A percentile compares a stretch with the other conserved stretches of the same genome.
Evolutionary conservation across 92 coral and sea anemone genomes (phyloP).

Genomic region (Zoanthus solanderi): DNA sequence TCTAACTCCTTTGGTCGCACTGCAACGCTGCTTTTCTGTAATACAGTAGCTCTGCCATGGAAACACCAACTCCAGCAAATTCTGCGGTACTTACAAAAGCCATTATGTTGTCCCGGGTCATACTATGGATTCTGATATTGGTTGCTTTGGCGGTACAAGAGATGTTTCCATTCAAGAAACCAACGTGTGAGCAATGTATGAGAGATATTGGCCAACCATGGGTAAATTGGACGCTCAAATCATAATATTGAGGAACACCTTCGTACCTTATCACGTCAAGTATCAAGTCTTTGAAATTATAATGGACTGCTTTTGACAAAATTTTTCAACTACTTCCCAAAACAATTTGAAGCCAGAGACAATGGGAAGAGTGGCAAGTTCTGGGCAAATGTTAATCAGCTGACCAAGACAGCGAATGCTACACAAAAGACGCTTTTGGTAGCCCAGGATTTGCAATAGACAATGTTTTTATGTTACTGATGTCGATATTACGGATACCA

Average conservation of each 20-base stretch:
- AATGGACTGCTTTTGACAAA: conserved; percentile 1
- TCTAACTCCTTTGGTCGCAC: neutral
- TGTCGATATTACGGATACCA: neutral
- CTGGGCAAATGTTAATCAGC: conserved; percentile 15
- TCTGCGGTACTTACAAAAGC: neutral
- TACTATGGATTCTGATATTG: neutral
- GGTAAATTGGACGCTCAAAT: no score
- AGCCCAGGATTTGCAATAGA: conserved; percentile 20
- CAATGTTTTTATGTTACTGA: neutral
- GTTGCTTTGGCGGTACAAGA: neutral
- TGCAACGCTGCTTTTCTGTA: conserved; percentile 1
- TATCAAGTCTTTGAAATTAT: no score
- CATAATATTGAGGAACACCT: no score
- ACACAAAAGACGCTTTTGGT: conserved; percentile 2
- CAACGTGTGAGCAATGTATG: no score
- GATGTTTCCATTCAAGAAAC: neutral
- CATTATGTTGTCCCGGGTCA: neutral
- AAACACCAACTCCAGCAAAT: neutral
- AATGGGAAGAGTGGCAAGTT: neutral
- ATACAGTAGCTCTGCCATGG: conserved; percentile 1
- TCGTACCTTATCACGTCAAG: no score
- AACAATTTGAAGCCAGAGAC: conserved; percentile 10
- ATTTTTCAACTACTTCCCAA: neutral
- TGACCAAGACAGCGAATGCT: conserved; percentile 1
- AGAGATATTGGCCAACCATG: no score